Conservation (phyloP, 2,113 vertebrate genomes). For the Neomonachus schauinslandi region DNA sequence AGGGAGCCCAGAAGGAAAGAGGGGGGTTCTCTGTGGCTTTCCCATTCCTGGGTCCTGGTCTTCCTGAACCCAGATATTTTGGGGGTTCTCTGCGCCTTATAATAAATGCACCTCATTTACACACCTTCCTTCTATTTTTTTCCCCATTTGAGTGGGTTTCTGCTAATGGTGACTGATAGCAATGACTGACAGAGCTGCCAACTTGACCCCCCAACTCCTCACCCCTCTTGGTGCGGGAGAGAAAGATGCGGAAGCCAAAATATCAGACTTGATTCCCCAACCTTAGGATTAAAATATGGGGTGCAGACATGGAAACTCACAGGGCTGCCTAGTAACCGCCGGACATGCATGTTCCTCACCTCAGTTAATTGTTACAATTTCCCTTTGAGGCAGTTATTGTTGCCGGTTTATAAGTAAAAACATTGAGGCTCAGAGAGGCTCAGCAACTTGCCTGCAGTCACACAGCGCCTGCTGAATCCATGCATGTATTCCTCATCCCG, state of each 20-base stretch:
- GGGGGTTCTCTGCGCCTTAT: background rate
- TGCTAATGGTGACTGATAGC: background rate
- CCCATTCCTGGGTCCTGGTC: background rate
- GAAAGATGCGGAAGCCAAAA: background rate
- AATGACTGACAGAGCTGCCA: accelerated
- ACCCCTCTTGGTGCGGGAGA: background rate
- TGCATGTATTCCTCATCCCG: background rate
- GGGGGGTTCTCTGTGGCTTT: background rate
- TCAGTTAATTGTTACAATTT: background rate
- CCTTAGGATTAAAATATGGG: background rate
- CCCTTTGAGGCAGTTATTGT: background rate
- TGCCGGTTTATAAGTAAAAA: background rate
- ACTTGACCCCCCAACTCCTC: too few species aligned
- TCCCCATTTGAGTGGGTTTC: background rate
- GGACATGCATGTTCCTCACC: background rate
- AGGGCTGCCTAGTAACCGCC: background rate
- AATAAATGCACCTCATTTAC: background rate
- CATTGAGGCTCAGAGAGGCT: background rate
- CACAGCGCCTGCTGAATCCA: background rate
- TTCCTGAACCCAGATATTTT: background rate
- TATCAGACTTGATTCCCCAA: background rate
- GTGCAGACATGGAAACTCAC: background rate
- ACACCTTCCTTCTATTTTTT: background rate
- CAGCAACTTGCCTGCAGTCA: background rate
- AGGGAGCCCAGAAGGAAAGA: background rate